Evolutionary conservation across 1,140 invertebrate genomes (phyloP).

Genomic region (Panagrolaimus sp.): DNA sequence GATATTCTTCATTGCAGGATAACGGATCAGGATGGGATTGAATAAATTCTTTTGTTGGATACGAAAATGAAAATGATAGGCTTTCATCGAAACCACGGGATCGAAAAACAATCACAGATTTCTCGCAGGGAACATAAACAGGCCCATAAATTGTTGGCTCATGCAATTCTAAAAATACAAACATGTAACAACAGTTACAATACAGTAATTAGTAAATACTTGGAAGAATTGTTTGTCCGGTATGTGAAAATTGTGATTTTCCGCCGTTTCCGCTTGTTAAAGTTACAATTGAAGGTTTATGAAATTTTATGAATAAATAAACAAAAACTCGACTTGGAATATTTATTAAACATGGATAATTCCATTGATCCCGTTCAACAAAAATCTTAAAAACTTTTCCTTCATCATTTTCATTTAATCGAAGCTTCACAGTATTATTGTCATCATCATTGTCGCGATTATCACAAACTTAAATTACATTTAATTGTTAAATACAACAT

Average conservation of each 20-base stretch:
- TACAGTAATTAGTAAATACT: neutral
- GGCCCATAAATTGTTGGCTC: constrained; percentile 1
- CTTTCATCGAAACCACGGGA: neutral
- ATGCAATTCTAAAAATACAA: neutral
- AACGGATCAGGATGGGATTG: neutral
- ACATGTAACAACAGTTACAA: neutral
- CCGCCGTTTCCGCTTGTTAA: neutral
- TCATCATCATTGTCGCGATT: no score
- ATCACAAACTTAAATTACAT: no score
- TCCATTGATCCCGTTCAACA: neutral
- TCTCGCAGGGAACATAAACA: neutral
- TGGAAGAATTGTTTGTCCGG: neutral
- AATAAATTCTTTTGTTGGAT: neutral
- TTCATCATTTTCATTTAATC: neutral
- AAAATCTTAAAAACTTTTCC: constrained; percentile 11
- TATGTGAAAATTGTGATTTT: neutral
- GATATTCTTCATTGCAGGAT: neutral
- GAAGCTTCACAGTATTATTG: neutral
- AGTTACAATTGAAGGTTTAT: neutral
- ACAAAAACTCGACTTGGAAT: constrained; percentile 2
- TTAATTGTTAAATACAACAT: no score
- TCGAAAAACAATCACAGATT: neutral
- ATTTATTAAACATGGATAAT: neutral
- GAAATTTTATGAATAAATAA: neutral
- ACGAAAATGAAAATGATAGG: neutral